phyloP scores from a whole-genome alignment of 2,888 invertebrate species.

The Eristalis tenax region DNA sequence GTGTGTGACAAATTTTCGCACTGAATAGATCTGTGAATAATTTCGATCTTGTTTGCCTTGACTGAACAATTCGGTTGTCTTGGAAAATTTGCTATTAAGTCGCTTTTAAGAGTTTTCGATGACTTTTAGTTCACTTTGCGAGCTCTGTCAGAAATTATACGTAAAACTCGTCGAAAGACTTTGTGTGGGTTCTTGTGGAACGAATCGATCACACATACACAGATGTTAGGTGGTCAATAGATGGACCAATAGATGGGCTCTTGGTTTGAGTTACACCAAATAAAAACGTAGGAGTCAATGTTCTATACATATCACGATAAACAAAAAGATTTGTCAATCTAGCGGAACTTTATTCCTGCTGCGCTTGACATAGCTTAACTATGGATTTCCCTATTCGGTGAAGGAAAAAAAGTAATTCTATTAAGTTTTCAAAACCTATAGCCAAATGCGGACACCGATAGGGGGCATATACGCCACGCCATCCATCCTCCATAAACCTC shows the following conservation, averaged over 20 bases:
- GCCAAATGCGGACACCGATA: no score
- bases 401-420: no score
- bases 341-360: no score
- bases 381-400: no score
- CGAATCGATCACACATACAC: neutral
- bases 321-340: no score
- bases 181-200: neutral
- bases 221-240: neutral
- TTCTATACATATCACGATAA: no score
- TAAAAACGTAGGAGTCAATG: neutral
- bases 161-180: neutral
- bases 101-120: neutral
- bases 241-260: neutral
- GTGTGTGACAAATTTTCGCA: slow-evolving; percentile 8
- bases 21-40: slow-evolving; percentile 9
- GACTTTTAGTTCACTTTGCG: neutral
- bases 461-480: no score
- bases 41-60: neutral
- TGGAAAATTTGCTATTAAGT: neutral
- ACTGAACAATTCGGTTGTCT: neutral
- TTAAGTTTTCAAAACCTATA: no score
- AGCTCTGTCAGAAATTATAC: neutral
- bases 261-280: neutral
- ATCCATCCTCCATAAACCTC: no score
- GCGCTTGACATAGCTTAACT: no score